Evolutionary conservation across 2,797 vertebrate species (phyloP).

Genomic region (Melanotaenia boesemani): DNA sequence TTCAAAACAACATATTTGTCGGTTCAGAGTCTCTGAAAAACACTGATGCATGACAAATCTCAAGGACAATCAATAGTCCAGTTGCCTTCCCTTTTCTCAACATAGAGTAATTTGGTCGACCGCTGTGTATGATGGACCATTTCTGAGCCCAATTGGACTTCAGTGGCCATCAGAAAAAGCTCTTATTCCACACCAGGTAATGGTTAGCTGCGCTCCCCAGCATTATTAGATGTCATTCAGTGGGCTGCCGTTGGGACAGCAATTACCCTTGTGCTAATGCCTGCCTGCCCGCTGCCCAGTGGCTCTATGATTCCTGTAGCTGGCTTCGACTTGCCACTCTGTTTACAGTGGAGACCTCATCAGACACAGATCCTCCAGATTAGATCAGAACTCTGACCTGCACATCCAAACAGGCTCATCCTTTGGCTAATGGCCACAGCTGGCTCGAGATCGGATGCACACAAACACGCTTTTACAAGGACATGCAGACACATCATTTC

Average conservation of each 20-base stretch:
- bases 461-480: conserved; percentile 19
- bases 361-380: conserved; percentile 70
- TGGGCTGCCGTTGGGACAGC: conserved; percentile 62
- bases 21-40: conserved; percentile 55
- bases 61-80: conserved; percentile 75
- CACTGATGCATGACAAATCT: conserved; percentile 62
- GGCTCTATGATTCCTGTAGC: conserved; percentile 54
- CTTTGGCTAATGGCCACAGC: conserved; percentile 64
- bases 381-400: conserved; percentile 70
- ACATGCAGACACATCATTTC: not conserved
- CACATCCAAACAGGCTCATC: conserved; percentile 51
- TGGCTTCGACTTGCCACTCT: conserved; percentile 51
- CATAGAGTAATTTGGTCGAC: conserved; percentile 68
- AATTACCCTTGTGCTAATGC: conserved; percentile 79
- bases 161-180: conserved; percentile 64
- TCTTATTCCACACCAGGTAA: conserved; percentile 69
- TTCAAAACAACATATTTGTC: conserved; percentile 47
- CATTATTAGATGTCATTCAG: conserved; percentile 79
- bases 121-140: conserved; percentile 74
- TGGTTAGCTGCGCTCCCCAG: conserved; percentile 62
- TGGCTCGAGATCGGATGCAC: conserved; percentile 56
- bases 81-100: conserved; percentile 56
- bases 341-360: conserved; percentile 72
- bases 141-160: conserved; percentile 78
- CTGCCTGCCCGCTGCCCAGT: conserved; percentile 50